These are phyloP conservation scores for Campylomormyrus numenius DNA, from an alignment of 2,113 vertebrate species.

Conservation along the genomic window DNA sequence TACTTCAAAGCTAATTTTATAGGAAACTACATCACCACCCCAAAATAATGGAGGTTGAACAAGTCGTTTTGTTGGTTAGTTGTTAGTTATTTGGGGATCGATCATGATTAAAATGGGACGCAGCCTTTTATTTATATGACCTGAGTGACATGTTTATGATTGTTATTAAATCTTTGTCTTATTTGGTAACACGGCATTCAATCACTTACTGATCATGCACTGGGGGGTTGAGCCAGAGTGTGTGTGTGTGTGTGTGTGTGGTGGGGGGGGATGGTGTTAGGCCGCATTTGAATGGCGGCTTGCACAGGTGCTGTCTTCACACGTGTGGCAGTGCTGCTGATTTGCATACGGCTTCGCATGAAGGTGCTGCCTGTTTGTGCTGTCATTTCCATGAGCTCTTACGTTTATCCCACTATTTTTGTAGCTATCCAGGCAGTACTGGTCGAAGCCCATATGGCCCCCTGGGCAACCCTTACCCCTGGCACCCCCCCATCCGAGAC, in stretches of 20 bases:
- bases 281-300: conserved; percentile 12
- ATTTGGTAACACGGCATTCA: not conserved
- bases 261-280: not conserved
- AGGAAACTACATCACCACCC: not conserved
- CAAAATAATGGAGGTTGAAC: not conserved
- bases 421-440: not conserved
- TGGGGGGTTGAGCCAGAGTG: not conserved
- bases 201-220: not conserved
- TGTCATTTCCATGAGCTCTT: not conserved
- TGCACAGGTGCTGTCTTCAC: conserved; percentile 9
- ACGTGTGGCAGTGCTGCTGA: not conserved
- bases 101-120: not conserved
- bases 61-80: not conserved
- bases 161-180: not conserved
- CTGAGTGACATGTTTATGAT: not conserved
- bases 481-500: not conserved
- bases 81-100: not conserved
- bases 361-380: not conserved
- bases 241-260: no score
- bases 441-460: not conserved
- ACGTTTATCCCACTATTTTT: not conserved
- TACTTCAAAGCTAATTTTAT: not conserved
- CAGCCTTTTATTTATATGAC: not conserved
- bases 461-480: not conserved
- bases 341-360: conserved; percentile 23